Base-by-base conservation (phyloP, 2,113 vertebrate species). In the Neolamprologus kungweensis region DNA sequence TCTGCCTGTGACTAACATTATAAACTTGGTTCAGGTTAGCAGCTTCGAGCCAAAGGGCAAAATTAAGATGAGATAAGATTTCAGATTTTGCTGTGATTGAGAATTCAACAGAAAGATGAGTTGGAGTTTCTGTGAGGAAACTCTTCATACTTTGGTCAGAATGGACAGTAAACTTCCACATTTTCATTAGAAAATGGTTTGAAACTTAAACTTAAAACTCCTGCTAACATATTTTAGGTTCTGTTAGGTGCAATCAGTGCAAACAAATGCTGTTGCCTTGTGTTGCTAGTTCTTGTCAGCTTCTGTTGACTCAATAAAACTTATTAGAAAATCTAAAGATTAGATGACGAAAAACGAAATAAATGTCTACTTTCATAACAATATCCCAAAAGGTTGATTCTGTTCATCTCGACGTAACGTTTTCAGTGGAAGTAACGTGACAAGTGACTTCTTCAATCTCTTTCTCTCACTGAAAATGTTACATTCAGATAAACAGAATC, bases 291-390 rank as follows among this genome's bases (percentile, higher is more conserved):
- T 37, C 60, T 65, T 13, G 33, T 21, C 33, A 37, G 60, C 33
- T 37, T 37, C 60, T 65, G 17, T 65, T n/a, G 60, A 65, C 60
- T 65, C 31, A 65, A 37, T 65, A 7, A 65, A 65, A 65, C 17
- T 12, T 35, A n/a, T 37, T 12, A 65, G 60, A 12, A 65, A 65
- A 65, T 65, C 71, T 47, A 19, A 47, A 28, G 68, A 75, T 75
- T 47, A 47, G 68, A 28, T n/a, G 60, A 37, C 0, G 2, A 26
- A 75, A 75, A 75, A 47, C 1, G 0, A 47, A 26, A 75, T 47
- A 53, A 35, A 35, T 53, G 0, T 53, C 1, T 35, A n/a, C 60
- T n/a, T 65, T 37, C 31, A 65, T 37, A 37, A 65, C 31, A 37
- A n/a, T 37, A 65, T 65, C 60, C 60, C 31, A 21, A 13, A 65